phyloP scores from a whole-genome alignment of 2,797 vertebrate species.

The Morelia viridis region DNA sequence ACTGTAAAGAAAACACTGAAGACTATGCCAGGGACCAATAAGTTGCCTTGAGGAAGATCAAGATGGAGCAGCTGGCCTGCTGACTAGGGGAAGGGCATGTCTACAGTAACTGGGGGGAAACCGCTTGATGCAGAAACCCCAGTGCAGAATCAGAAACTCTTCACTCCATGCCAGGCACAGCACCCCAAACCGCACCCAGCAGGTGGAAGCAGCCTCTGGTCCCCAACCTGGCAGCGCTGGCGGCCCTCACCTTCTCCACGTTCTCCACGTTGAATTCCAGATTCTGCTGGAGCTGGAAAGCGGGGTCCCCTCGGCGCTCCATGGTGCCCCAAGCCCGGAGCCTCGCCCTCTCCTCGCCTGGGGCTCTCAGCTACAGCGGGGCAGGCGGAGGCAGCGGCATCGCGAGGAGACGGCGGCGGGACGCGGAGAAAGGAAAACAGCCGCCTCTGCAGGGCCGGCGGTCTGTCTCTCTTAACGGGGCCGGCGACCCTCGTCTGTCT shows the following conservation, averaged over 20 bases:
- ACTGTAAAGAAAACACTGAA: neutral
- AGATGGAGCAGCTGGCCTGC: neutral
- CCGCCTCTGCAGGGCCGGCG: neutral
- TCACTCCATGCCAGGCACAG: neutral
- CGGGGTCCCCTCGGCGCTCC: constrained; percentile 74
- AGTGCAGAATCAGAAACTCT: neutral
- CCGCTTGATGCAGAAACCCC: neutral
- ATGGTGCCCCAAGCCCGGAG: constrained; percentile 49
- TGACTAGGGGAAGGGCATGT: neutral
- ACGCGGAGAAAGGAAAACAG: neutral
- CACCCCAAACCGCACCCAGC: too few relatives aligned
- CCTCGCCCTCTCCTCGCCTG: neutral
- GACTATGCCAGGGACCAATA: neutral
- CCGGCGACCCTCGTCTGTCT: too few relatives aligned
- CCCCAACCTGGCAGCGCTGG: neutral
- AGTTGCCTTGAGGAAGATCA: neutral
- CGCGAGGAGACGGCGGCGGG: neutral
- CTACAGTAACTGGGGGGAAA: neutral
- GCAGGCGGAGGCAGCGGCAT: neutral
- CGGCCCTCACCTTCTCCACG: constrained; percentile 88
- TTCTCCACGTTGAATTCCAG: constrained; percentile 97
- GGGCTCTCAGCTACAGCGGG: neutral
- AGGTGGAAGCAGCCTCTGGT: too few relatives aligned
- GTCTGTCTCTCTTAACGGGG: neutral
- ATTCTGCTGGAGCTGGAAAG: constrained; percentile 69